phyloP scores from a whole-genome alignment of 2,797 vertebrate genomes.

The Liparis tanakae region DNA sequence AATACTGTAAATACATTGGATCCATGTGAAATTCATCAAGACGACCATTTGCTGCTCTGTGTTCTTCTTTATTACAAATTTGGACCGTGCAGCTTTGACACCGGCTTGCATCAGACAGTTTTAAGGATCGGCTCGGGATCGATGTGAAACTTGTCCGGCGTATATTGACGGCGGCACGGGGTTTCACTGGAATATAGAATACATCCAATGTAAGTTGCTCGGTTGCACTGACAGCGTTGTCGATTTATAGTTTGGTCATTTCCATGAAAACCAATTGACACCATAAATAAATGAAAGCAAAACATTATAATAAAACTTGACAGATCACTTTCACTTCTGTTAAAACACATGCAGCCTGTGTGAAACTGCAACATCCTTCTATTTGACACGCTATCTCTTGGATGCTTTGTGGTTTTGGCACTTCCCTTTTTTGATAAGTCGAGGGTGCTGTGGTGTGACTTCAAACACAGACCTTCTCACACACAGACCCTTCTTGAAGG shows the following conservation, averaged over 20 bases:
- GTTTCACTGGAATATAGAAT: not conserved
- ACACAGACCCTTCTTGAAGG: not conserved
- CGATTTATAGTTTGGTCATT: not conserved
- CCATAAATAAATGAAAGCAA: not conserved
- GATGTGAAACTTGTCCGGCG: not conserved
- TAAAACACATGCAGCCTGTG: fast-evolving
- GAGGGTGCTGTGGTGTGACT: slow-evolving; percentile 2
- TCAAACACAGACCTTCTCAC: not conserved
- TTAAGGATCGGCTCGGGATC: not conserved
- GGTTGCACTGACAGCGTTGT: not conserved
- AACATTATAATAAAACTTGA: not conserved
- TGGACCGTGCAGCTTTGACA: not conserved
- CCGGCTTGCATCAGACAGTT: not conserved
- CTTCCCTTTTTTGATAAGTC: slow-evolving; percentile 39
- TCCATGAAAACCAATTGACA: not conserved
- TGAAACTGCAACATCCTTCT: not conserved
- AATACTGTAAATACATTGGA: not conserved
- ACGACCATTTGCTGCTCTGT: not conserved
- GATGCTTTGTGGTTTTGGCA: slow-evolving; percentile 44
- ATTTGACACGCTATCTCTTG: not conserved
- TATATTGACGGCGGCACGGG: not conserved
- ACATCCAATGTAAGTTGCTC: not conserved
- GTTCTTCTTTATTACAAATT: not conserved
- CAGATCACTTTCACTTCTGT: not conserved
- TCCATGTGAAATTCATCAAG: not conserved